A percentile compares a stretch with the other conserved stretches of the same genome.
Conservation (phyloP, 2,797 vertebrate species). For the Taenioides sp. region DNA sequence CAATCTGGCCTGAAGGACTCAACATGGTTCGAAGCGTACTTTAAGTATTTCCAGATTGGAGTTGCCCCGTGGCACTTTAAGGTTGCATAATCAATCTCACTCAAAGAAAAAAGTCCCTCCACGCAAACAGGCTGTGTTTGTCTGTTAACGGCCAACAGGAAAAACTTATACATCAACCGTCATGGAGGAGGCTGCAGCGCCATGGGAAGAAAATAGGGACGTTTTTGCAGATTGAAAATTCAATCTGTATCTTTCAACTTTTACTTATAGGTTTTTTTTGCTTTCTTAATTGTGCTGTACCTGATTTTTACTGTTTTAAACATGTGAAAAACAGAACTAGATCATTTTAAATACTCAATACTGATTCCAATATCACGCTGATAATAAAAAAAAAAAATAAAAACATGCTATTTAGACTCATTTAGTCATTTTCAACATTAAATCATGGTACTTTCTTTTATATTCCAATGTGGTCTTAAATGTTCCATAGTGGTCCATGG, state of each 20-base stretch:
- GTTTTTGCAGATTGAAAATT: not conserved
- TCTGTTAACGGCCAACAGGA: constrained; percentile 35
- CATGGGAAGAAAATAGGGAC: not conserved
- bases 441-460: too few species aligned
- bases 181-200: not conserved
- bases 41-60: constrained; percentile 77
- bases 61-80: constrained; percentile 75
- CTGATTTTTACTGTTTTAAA: too few species aligned
- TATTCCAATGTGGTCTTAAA: too few species aligned
- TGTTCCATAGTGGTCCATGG: too few species aligned
- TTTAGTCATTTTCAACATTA: too few species aligned
- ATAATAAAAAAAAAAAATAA: too few species aligned
- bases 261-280: not conserved
- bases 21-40: constrained; percentile 53
- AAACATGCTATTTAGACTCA: too few species aligned
- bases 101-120: constrained; percentile 25
- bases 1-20: constrained; percentile 69
- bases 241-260: not conserved
- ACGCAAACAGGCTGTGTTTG: constrained; percentile 30
- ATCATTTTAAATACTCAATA: too few species aligned
- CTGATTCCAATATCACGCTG: too few species aligned
- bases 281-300: not conserved
- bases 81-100: constrained; percentile 77
- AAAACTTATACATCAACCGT: constrained; percentile 1
- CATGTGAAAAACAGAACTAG: too few species aligned